Conservation (phyloP, 92 coral and sea anemone genomes). For the Scolanthus callimorphus region DNA sequence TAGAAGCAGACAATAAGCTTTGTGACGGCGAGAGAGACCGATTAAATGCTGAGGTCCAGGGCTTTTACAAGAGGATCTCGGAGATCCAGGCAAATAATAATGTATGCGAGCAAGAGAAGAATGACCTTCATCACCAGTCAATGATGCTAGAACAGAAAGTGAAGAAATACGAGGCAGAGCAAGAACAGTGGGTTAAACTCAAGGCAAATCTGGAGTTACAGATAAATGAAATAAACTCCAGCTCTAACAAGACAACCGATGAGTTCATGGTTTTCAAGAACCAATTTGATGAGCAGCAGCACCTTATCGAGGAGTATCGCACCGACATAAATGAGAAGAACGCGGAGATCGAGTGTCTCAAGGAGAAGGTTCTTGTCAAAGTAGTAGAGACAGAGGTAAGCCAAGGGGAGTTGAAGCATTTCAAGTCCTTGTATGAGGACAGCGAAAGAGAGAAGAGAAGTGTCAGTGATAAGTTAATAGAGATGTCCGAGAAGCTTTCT, state of each 20-base stretch:
- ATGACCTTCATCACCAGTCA: conserved; percentile 52
- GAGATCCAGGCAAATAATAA: conserved; percentile 57
- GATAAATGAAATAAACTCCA: conserved; percentile 14
- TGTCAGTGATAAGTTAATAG: conserved; percentile 25
- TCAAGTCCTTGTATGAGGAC: conserved; percentile 29
- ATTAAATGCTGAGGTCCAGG: conserved; percentile 38
- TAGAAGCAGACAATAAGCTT: conserved; percentile 37
- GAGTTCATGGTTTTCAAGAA: conserved; percentile 23
- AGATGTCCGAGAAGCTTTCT: conserved; percentile 14
- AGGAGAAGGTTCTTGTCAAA: conserved; percentile 29
- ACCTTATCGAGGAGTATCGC: conserved; percentile 14
- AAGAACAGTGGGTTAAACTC: conserved; percentile 17
- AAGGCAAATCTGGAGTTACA: conserved; percentile 18
- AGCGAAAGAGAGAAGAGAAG: conserved; percentile 49
- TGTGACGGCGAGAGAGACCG: conserved; percentile 47
- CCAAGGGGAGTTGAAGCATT: conserved; percentile 27
- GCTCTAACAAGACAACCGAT: conserved; percentile 2
- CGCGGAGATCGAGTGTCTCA: conserved; percentile 27
- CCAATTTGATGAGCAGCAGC: conserved; percentile 40
- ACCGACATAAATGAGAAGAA: conserved; percentile 36
- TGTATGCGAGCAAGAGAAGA: conserved; percentile 50
- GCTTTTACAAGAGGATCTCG: conserved; percentile 36
- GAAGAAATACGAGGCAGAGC: conserved; percentile 38
- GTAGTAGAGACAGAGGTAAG: conserved; percentile 37
- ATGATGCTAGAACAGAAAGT: conserved; percentile 44